A percentile compares a stretch with the other conserved stretches of the same genome.
These are phyloP conservation scores for Corythucha ciliata DNA, from an alignment of 2,888 invertebrate species.

Conservation along the genomic window DNA sequence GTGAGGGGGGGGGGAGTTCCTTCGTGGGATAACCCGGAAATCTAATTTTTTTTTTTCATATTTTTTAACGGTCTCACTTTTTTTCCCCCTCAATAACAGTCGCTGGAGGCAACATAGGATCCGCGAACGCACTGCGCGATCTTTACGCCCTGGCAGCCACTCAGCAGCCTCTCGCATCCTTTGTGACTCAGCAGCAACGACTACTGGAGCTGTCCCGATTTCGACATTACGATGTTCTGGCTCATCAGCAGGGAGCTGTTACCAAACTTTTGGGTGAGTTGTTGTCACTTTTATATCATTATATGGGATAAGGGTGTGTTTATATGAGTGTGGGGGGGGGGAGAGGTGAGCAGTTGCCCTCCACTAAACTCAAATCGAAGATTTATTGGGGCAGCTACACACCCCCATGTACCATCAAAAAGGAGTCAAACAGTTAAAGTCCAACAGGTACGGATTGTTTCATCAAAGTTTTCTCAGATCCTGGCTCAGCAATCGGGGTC, in stretches of 20 bases:
- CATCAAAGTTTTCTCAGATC: too few species aligned
- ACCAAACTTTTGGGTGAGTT: conserved; percentile 80
- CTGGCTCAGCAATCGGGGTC: too few species aligned
- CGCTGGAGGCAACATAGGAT: conserved; percentile 15
- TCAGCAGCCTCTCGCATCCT: conserved; percentile 57
- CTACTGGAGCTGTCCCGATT: conserved; percentile 64
- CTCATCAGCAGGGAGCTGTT: conserved; percentile 77
- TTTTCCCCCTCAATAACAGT: neutral
- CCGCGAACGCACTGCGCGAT: conserved; percentile 40
- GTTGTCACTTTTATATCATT: too few species aligned
- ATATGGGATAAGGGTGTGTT: too few species aligned
- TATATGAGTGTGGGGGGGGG: too few species aligned
- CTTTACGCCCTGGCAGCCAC: conserved; percentile 47
- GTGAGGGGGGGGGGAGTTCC: neutral
- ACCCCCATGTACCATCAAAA: too few species aligned
- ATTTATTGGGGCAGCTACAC: too few species aligned
- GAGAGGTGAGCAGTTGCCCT: too few species aligned
- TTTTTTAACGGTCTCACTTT: neutral
- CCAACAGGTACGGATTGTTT: too few species aligned
- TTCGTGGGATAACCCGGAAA: neutral
- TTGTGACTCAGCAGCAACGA: conserved; percentile 62
- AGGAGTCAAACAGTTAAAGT: too few species aligned
- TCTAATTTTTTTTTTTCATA: neutral
- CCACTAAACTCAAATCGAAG: too few species aligned
- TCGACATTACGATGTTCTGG: conserved; percentile 79